These are phyloP conservation scores for Glyphotaelius pellucidus DNA, from an alignment of 2,888 invertebrate species.

Conservation along the genomic window DNA sequence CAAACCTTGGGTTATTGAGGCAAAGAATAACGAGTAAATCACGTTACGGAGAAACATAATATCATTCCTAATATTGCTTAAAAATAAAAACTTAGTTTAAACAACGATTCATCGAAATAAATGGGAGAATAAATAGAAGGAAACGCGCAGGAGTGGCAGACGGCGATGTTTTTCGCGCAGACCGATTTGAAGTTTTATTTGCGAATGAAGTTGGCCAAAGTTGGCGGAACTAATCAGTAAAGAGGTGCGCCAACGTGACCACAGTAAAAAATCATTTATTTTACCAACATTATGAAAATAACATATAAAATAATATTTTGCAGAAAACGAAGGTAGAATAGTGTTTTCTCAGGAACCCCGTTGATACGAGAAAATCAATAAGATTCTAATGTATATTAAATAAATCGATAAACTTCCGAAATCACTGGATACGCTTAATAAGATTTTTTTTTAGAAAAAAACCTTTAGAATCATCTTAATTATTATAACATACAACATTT, in stretches of 20 bases:
- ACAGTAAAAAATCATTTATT: slow-evolving; percentile 8
- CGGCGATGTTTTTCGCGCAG: slow-evolving; percentile 36
- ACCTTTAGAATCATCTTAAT: too few relatives aligned
- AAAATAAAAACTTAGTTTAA: slow-evolving; percentile 16
- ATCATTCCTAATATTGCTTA: slow-evolving; percentile 62
- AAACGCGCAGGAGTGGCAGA: slow-evolving; percentile 54
- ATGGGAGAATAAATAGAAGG: slow-evolving; percentile 53
- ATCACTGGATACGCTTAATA: too few relatives aligned
- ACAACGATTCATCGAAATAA: slow-evolving; percentile 55
- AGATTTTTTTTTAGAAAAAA: too few relatives aligned
- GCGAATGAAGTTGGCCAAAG: slow-evolving; percentile 49
- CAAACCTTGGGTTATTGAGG: slow-evolving; percentile 63
- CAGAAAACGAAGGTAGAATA: background rate
- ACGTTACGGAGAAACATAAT: slow-evolving; percentile 66
- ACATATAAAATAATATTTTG: background rate
- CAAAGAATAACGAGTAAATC: slow-evolving; percentile 60
- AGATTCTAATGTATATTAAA: too few relatives aligned
- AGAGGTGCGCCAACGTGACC: slow-evolving; percentile 17
- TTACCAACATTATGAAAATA: slow-evolving; percentile 30
- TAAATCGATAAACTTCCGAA: too few relatives aligned
- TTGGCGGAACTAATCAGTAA: slow-evolving; percentile 41
- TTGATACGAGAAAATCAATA: background rate
- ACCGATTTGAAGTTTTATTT: slow-evolving; percentile 58
- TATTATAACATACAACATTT: too few relatives aligned
- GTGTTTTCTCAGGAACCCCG: background rate